These are phyloP conservation scores for Acanthiza pusilla DNA, from an alignment of 2,797 vertebrate genomes.

Conservation along the genomic window DNA sequence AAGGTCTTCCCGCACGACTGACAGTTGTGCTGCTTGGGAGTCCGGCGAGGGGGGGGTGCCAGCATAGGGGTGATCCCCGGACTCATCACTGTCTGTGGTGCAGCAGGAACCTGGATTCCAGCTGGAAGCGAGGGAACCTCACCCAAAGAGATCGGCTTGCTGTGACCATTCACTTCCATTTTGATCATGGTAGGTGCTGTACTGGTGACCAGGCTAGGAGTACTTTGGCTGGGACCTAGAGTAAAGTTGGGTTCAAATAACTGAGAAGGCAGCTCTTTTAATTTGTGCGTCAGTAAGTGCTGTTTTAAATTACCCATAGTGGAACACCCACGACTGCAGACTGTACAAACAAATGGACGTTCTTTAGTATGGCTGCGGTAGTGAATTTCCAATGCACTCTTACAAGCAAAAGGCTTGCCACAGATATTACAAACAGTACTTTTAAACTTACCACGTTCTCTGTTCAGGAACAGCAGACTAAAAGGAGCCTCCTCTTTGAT, in stretches of 20 bases:
- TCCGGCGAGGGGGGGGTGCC: slow-evolving; percentile 94
- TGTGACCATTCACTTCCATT: slow-evolving; percentile 97
- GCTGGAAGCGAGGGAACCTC: slow-evolving; percentile 87
- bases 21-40: slow-evolving; percentile 99
- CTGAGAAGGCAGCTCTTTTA: slow-evolving; percentile 80
- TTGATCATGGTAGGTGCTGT: slow-evolving; percentile 92
- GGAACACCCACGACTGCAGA: slow-evolving; percentile 83
- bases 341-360: slow-evolving; percentile 78
- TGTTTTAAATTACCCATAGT: slow-evolving; percentile 84
- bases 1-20: slow-evolving; percentile 99
- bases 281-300: slow-evolving; percentile 82
- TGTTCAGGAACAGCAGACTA: slow-evolving; percentile 95
- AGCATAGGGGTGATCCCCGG: slow-evolving; percentile 92
- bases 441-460: slow-evolving; percentile 92
- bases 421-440: slow-evolving; percentile 81
- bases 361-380: slow-evolving; percentile 84
- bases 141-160: slow-evolving; percentile 86
- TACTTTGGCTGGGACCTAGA: slow-evolving; percentile 86
- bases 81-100: slow-evolving; percentile 87
- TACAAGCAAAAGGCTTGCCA: slow-evolving; percentile 84
- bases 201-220: slow-evolving; percentile 87
- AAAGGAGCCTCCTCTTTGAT: slow-evolving; percentile 97
- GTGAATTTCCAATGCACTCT: slow-evolving; percentile 83
- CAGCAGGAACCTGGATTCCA: slow-evolving; percentile 86
- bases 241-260: slow-evolving; percentile 79